phyloP scores from a whole-genome alignment of 2,888 invertebrate genomes.

The Cataglyphis rosenhaueri region DNA sequence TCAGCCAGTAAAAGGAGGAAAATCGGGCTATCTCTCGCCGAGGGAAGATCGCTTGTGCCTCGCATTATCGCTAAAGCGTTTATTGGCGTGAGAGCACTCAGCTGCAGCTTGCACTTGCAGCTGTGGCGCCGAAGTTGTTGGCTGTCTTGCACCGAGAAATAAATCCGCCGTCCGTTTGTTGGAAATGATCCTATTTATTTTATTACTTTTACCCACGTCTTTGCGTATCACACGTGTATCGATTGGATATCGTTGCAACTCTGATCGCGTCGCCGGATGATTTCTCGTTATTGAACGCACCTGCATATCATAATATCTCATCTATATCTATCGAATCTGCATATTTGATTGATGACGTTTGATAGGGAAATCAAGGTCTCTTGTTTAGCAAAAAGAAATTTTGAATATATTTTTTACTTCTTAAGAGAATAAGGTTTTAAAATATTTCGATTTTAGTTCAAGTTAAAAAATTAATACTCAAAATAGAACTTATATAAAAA shows the following conservation, averaged over 20 bases:
- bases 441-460: background rate
- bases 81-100: constrained; percentile 62
- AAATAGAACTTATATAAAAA: background rate
- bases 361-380: background rate
- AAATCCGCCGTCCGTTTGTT: constrained; percentile 40
- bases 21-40: constrained; percentile 5
- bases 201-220: constrained; percentile 13
- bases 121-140: constrained; percentile 2
- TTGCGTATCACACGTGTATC: background rate
- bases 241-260: constrained; percentile 17
- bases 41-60: constrained; percentile 36
- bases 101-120: constrained; percentile 24
- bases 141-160: constrained; percentile 17
- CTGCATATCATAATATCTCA: background rate
- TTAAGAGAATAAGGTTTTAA: background rate
- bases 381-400: background rate
- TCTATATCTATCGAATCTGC: constrained; percentile 13
- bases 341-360: background rate
- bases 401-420: background rate
- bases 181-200: constrained; percentile 12
- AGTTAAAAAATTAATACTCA: background rate
- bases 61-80: constrained; percentile 62
- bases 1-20: constrained; percentile 62
- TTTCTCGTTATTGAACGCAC: constrained; percentile 26
- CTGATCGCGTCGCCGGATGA: background rate